These are phyloP conservation scores for Aquatica leii DNA, from an alignment of 2,888 invertebrate genomes.

Conservation along the genomic window DNA sequence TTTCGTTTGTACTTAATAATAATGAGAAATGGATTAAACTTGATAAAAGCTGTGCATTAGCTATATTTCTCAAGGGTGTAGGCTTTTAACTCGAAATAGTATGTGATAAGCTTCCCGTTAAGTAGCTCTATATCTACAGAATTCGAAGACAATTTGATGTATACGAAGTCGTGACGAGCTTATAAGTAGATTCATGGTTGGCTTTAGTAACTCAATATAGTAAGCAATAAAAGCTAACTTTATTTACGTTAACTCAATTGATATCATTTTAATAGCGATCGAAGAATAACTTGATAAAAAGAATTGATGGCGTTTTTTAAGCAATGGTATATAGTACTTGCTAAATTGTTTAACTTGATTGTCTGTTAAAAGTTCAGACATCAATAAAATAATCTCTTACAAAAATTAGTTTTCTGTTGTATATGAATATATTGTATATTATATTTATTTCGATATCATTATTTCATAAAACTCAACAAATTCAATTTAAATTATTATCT, in stretches of 20 bases:
- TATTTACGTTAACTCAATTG: neutral
- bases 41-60: conserved; percentile 12
- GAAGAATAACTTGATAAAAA: too few relatives aligned
- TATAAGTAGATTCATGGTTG: conserved; percentile 10
- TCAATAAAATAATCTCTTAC: too few relatives aligned
- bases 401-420: too few relatives aligned
- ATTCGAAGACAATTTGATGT: conserved; percentile 14
- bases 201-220: conserved; percentile 9
- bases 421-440: too few relatives aligned
- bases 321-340: too few relatives aligned
- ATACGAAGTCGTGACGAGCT: conserved; percentile 11
- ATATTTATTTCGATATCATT: too few relatives aligned
- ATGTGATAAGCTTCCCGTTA: conserved; percentile 10
- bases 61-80: conserved; percentile 13
- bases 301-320: too few relatives aligned
- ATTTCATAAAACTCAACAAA: too few relatives aligned
- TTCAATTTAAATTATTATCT: too few relatives aligned
- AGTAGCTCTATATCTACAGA: conserved; percentile 12
- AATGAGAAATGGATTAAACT: conserved; percentile 12
- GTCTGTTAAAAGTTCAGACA: too few relatives aligned
- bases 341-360: too few relatives aligned
- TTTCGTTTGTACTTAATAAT: conserved; percentile 9
- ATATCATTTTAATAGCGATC: too few relatives aligned
- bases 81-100: conserved; percentile 14
- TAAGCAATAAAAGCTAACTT: conserved; percentile 3